Base-by-base conservation (phyloP, 2,113 vertebrate genomes). In the Neogobius melanostomus region DNA sequence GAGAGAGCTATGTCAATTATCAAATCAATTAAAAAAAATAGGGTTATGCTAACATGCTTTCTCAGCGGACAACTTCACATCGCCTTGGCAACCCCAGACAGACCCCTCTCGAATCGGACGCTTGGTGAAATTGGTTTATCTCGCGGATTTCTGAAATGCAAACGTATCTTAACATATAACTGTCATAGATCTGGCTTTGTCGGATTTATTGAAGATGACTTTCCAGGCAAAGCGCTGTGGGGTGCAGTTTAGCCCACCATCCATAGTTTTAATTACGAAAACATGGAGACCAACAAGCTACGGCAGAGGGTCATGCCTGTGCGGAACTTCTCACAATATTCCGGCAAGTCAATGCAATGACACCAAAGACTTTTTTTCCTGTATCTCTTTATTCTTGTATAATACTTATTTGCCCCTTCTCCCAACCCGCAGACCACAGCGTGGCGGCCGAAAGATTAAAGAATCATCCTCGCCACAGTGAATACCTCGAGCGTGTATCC, bases 291-390 rank as follows among this genome's bases (percentile, higher is more conserved):
- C 45, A 88, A 89, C 0, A 94, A 93, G 76, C 80, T 82, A 51
- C 93, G 96, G 7, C 94, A 93, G 85, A 94, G 97, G 74, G 83
- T 95, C 44, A 99, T 99, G 88, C 98, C 98, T 0, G 75, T 98
- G 62, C 88, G 96, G 48, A 94, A 92, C 46, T 98, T 98, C 84
- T 96, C 94, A 0, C 90, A 73, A 78, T 93, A 91, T 77, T 98
- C 96, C 83, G 96, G 97, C 97, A 89, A 76, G 83, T 3, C 3
- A 61, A 52, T 1, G 1, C 2, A 57, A 12, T 16, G 57, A 6
- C 43, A 45, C 12, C 28, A 50, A 6, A 6, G 49, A 36, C 43
- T 7, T 7, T 36, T 50, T n/a, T 28, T 7, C 11, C 15, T 0
- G 44, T 52, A 47, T 54, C 11, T 57, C 12, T 3, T 60, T 15